Base-by-base conservation (phyloP, 2,888 invertebrate species). In the Noctua fimbriata region DNA sequence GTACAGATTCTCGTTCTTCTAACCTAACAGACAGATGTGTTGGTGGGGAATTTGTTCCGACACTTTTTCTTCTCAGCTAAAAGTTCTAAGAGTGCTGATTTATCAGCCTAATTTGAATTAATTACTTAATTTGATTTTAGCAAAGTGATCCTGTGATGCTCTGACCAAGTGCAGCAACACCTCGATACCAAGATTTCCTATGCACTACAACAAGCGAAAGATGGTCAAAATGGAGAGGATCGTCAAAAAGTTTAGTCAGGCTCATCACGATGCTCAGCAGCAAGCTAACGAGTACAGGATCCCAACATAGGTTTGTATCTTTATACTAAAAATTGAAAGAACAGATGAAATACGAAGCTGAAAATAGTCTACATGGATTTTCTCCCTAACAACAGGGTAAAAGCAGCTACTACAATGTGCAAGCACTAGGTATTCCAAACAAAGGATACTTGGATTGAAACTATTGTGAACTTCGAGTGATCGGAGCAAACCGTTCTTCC, bases 391-490 rank as follows among this genome's bases (percentile, higher is more conserved):
- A 65, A 76, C 18, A 32, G 16, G 1, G 1, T 18, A 63, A 36
- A 47, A 55, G 5, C 32, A 63, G 16, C 14, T 44, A n/a, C 16
- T 73, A 28, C 44, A 55, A 65, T 36, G 28, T 65, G 18, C 24
- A 60, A 49, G 55, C 21, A 44, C 44, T 36, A 32, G 14, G 18
- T 79, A 14, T 24, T 10, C 18, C 18, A 47, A 76, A 83, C 77
- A 78, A 78, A 78, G 49, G 12, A 63, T 18, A 44, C n/a, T 12
- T 47, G 47, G 9, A 41, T n/a, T 58, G 32, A 44, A 78, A 9
- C n/a, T 58, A 66, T 55, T 58, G 21, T 32, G 32, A 67, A 24
- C n/a, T 36, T 58, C 14, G 1, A 7, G 24, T 44, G 44, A 65
- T 79, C n/a, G 18, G 79, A 32, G 60, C 21, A 58, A 58, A 66